Conservation (phyloP, 2,797 vertebrate genomes). For the Zalophus californianus region DNA sequence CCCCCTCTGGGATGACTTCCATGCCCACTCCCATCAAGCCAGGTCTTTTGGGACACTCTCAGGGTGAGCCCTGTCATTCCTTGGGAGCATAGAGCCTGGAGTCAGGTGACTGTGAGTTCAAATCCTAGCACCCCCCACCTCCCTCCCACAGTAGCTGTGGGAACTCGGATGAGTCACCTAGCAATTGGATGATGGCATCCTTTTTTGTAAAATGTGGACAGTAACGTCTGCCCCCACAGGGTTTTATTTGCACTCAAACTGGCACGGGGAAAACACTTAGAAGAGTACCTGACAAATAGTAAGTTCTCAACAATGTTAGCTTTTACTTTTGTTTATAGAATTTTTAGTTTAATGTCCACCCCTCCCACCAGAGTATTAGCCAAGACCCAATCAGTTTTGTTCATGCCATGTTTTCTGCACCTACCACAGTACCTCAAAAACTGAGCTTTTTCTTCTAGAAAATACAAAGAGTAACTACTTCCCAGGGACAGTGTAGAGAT, state of each 20-base stretch:
- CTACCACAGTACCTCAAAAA: background rate
- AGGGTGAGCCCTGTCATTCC: background rate
- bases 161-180: background rate
- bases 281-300: background rate
- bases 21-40: background rate
- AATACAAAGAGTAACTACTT: background rate
- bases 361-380: background rate
- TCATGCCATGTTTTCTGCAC: background rate
- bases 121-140: background rate
- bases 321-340: constrained; percentile 10
- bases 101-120: background rate
- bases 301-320: background rate
- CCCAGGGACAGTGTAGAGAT: background rate
- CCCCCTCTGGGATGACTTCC: background rate
- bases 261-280: background rate
- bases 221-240: background rate
- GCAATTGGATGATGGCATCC: too few relatives aligned
- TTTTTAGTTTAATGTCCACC: background rate
- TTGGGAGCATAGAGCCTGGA: background rate
- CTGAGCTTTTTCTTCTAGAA: background rate
- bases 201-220: background rate
- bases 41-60: background rate
- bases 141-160: background rate
- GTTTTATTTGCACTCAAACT: background rate
- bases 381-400: background rate